Conservation (phyloP, 2,797 vertebrate species). For the Odontamblyopus rebecca region DNA sequence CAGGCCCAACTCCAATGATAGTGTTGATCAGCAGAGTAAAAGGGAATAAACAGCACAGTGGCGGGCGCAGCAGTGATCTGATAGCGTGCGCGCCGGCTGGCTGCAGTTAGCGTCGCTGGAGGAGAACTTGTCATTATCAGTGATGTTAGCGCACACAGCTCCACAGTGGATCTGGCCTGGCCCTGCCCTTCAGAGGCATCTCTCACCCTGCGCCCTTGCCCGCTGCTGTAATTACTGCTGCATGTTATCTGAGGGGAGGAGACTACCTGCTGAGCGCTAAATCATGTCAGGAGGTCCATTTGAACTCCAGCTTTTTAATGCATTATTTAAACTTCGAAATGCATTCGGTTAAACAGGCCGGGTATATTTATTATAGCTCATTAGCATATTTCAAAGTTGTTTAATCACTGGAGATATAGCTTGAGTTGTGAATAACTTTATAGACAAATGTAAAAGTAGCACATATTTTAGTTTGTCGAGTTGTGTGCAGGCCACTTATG, state of each 20-base stretch:
- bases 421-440: not conserved
- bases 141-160: slow-evolving; percentile 30
- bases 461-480: too few relatives aligned
- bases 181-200: slow-evolving; percentile 45
- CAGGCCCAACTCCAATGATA: slow-evolving; percentile 65
- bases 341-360: not conserved
- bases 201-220: slow-evolving; percentile 32
- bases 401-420: not conserved
- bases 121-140: slow-evolving; percentile 58
- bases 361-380: not conserved
- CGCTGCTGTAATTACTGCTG: slow-evolving; percentile 51
- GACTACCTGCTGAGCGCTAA: slow-evolving; percentile 25
- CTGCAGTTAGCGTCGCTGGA: slow-evolving; percentile 53
- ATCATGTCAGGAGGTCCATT: slow-evolving; percentile 7
- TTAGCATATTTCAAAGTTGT: not conserved
- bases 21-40: slow-evolving; percentile 49
- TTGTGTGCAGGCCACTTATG: too few relatives aligned
- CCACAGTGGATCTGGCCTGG: slow-evolving; percentile 27
- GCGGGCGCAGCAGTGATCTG: slow-evolving; percentile 49
- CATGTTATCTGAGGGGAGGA: slow-evolving; percentile 38
- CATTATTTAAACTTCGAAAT: not conserved
- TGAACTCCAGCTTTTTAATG: slow-evolving; percentile 4
- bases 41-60: slow-evolving; percentile 58
- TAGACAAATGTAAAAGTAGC: too few relatives aligned
- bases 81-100: slow-evolving; percentile 39